Evolutionary conservation across 2,888 invertebrate genomes (phyloP), one percentile per base, ranked within the genome.

Genomic region (Apamea anceps): DNA sequence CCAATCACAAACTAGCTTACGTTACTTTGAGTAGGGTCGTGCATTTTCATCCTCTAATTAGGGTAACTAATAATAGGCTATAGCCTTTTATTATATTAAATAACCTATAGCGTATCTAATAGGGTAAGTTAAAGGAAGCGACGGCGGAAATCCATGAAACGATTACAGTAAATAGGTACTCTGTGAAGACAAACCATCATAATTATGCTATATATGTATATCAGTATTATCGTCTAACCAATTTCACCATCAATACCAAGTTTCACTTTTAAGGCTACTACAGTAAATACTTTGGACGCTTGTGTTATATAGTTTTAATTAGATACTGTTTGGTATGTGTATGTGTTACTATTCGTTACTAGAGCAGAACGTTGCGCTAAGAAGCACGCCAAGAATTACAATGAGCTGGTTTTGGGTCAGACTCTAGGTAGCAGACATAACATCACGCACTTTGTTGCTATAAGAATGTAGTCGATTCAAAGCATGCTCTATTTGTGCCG

Each of bases 361-460:
- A 85, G 85, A 85, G 86, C 87, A 73, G 51, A 75, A 81, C 86
- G 66, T 73, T 75, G 75, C 70, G 65, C 70, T 79, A 75, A 86
- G 86, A 84, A 85, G 71, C 70, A 10, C 32, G 79, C 63, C 48
- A 71, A 62, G 85, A 86, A 86, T 85, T 77, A 80, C 72, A 85
- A 85, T 84, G 68, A 77, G 42, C 60, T 45, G 13, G 63, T 84
- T 80, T 71, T 77, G 63, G 86, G 84, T 86, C 86, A 84, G 13
- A 28, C 80, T 48, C 63, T 80, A 66, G 57, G 79, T 28, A 73
- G 63, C 25, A 5, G 5, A 73, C 84, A 82, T 82, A 82, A 10
- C 65, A 37, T 65, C 79, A 71, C 84, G 65, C 25, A 15, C 28
- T 77, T 65, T 73, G 54, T 70, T 70, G 25, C 62, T 51, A n/a